A percentile compares a stretch with the other conserved stretches of the same genome.
phyloP scores from a whole-genome alignment of 2,113 vertebrate genomes.

The Pseudonaja textilis region DNA sequence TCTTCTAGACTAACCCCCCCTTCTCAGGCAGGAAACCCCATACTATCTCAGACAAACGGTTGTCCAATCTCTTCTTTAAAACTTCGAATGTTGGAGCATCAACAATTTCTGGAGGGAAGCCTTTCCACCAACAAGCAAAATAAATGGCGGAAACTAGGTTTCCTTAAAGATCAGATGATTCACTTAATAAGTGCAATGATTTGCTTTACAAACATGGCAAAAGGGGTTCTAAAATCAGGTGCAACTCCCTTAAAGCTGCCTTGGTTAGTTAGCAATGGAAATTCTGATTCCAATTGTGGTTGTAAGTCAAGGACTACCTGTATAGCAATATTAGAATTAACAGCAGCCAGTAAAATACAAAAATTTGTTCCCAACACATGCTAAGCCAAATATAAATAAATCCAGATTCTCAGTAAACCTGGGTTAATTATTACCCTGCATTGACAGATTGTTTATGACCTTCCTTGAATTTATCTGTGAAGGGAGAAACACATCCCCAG shows the following conservation, averaged over 20 bases:
- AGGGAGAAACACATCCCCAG: neutral
- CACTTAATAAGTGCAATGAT: neutral
- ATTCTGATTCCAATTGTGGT: neutral
- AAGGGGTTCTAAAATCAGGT: neutral
- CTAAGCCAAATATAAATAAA: neutral
- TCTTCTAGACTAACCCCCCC: neutral
- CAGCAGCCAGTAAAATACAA: neutral
- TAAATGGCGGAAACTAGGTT: neutral
- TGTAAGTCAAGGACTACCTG: neutral
- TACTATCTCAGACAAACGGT: neutral
- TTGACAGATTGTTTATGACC: neutral
- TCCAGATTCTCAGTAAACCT: neutral
- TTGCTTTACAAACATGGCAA: neutral
- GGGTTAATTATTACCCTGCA: neutral
- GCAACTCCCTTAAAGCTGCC: neutral
- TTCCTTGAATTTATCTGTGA: neutral
- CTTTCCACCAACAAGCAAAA: neutral
- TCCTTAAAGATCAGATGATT: neutral
- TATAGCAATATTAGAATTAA: neutral
- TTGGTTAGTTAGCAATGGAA: neutral
- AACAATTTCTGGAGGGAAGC: too few species aligned
- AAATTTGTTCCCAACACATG: neutral
- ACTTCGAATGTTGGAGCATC: neutral
- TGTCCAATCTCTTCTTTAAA: neutral
- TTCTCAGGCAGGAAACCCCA: neutral